Conservation (phyloP, 2,888 invertebrate genomes). For the Pediacus dermestoides region DNA sequence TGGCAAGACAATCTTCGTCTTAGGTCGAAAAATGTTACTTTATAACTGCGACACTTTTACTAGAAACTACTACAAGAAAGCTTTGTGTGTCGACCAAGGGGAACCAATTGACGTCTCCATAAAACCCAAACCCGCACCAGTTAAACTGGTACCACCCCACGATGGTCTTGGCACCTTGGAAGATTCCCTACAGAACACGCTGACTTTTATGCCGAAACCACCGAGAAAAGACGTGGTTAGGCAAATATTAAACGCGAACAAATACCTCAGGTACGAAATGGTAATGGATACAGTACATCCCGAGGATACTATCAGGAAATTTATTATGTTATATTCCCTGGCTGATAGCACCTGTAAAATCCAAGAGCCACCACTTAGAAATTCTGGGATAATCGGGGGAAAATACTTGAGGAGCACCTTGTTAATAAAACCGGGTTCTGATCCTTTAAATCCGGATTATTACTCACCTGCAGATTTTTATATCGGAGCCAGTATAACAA, state of each 20-base stretch:
- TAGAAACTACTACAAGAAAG: constrained; percentile 61
- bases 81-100: constrained; percentile 49
- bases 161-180: constrained; percentile 74
- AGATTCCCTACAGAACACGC: constrained; percentile 72
- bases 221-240: constrained; percentile 73
- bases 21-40: constrained; percentile 69
- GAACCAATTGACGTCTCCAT: constrained; percentile 41
- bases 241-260: constrained; percentile 69
- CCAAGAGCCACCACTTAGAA: constrained; percentile 66
- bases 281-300: constrained; percentile 74
- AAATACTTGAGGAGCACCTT: constrained; percentile 67
- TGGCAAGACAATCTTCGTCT: constrained; percentile 67
- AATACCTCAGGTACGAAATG: constrained; percentile 66
- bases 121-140: constrained; percentile 30
- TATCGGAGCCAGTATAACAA: constrained; percentile 69
- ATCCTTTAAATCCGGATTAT: constrained; percentile 68
- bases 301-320: constrained; percentile 71
- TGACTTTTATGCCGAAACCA: constrained; percentile 65
- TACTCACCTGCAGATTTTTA: constrained; percentile 76
- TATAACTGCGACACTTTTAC: constrained; percentile 80
- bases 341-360: constrained; percentile 73
- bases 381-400: constrained; percentile 75
- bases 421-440: constrained; percentile 66
- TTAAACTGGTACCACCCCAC: constrained; percentile 58
- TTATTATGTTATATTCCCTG: constrained; percentile 72